Percentiles rank a stretch among this genome's conserved stretches.
phyloP scores from a whole-genome alignment of 2,113 vertebrate genomes.

The Dipodomys ordii region DNA sequence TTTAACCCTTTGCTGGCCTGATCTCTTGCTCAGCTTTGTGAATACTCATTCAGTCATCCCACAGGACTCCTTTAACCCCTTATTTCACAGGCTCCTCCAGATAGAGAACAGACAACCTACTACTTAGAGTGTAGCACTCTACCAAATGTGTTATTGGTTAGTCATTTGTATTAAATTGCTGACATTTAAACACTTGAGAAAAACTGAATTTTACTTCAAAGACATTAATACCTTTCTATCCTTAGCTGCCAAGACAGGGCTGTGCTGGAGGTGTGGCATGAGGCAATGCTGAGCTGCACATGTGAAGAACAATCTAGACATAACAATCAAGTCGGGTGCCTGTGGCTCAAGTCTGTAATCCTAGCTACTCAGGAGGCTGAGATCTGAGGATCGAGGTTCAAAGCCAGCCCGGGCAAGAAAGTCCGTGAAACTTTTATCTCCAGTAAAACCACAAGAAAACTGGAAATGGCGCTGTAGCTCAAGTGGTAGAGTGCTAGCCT shows the following conservation, averaged over 20 bases:
- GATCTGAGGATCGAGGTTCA: no score
- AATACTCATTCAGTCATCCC: neutral
- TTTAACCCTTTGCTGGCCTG: neutral
- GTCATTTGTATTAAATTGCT: neutral
- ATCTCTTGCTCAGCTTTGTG: neutral
- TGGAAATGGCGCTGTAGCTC: no score
- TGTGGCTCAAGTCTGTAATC: no score
- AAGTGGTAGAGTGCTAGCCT: no score
- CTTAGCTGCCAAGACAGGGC: neutral
- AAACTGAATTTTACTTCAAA: neutral
- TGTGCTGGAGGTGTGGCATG: neutral
- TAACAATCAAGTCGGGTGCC: neutral
- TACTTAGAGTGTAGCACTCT: slow-evolving; percentile 1
- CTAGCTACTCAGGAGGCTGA: no score
- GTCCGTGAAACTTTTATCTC: no score
- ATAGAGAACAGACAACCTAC: neutral
- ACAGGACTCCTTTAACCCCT: rapidly evolving
- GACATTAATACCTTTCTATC: neutral
- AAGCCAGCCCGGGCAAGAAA: no score
- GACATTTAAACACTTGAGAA: neutral
- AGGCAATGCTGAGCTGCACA: neutral
- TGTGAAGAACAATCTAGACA: neutral
- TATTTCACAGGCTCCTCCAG: neutral
- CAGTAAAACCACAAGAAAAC: no score
- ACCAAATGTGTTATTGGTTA: neutral